Base-by-base conservation (phyloP, 1,140 invertebrate genomes). In the Drosophila nebulosa region DNA sequence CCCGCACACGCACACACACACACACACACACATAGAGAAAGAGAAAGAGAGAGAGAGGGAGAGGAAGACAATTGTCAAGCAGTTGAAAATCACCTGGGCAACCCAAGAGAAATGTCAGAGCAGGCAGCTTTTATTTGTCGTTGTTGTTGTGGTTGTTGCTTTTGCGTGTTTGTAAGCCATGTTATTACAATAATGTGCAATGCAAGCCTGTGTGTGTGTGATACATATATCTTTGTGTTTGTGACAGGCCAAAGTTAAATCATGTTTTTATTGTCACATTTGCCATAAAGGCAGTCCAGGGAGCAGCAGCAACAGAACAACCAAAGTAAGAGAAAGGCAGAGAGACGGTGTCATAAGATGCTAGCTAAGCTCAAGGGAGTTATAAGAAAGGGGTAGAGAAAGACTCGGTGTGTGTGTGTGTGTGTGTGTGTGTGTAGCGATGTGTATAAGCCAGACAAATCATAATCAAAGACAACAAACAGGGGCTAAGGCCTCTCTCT, bases 201-300 rank as follows among this genome's bases (percentile, higher is more conserved):
- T 58, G 65, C 36, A 36, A 21, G 42, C 12, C 46, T 50, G 66
- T 42, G 51, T 35, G 53, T 22, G 52, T 57, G 53, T 57, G 52
- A 27, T 67, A 60, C 55, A 35, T 66, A 50, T 62, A 18, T 32
- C 6, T 18, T 16, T 58, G 42, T 46, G 63, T 66, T 66, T 86
- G 68, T 69, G 74, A 60, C 58, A 78, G 80, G 83, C 78, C 63
- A 81, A 88, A 86, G 81, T 88, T 86, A 86, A 88, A 86, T 78
- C 83, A 81, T 86, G 81, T 86, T 86, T 86, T 86, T 86, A 86
- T 86, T 86, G 81, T 86, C 81, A 75, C 78, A 81, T 86, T 88
- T 86, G 81, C 81, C 78, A 81, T 81, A 86, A 86, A 88, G 83
- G 67, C 74, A 81, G 70, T 64, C 64, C 24, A 51, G 78, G 52